Evolutionary conservation across 2,888 invertebrate species (phyloP).

Genomic region (Dynastes maya): DNA sequence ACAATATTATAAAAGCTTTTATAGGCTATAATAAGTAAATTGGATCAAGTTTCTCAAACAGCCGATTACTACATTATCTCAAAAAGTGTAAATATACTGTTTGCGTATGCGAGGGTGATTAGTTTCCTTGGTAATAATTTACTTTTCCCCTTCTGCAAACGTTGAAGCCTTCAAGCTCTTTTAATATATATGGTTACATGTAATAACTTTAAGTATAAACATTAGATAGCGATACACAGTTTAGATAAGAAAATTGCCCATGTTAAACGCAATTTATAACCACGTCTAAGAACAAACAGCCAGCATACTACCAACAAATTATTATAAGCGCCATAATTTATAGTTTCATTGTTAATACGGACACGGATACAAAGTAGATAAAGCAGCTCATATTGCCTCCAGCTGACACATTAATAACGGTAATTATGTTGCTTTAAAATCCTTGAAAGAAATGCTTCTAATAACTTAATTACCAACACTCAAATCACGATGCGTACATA

Average conservation of each 20-base stretch:
- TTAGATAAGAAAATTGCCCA: constrained; percentile 33
- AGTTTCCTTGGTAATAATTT: too few species aligned
- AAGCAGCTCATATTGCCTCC: constrained; percentile 22
- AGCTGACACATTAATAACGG: constrained; percentile 38
- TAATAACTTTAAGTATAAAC: constrained; percentile 23
- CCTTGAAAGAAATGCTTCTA: constrained; percentile 41
- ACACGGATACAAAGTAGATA: constrained; percentile 38
- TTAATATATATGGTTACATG: constrained; percentile 17
- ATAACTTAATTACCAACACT: constrained; percentile 31
- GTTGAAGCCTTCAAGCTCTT: constrained; percentile 5
- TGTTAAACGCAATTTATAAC: constrained; percentile 33
- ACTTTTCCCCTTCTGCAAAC: too few species aligned
- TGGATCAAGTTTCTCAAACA: too few species aligned
- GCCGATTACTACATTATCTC: too few species aligned
- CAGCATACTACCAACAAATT: constrained; percentile 34
- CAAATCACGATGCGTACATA: neutral
- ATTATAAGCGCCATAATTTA: constrained; percentile 40
- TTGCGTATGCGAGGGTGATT: too few species aligned
- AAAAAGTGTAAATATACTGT: too few species aligned
- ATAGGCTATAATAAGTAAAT: too few species aligned
- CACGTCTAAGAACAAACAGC: constrained; percentile 23
- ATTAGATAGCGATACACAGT: constrained; percentile 18
- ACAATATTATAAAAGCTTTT: too few species aligned
- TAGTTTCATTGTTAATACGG: constrained; percentile 41
- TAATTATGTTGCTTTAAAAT: constrained; percentile 36